Conservation (phyloP, 1,140 invertebrate genomes). For the Meloidogyne chitwoodi region DNA sequence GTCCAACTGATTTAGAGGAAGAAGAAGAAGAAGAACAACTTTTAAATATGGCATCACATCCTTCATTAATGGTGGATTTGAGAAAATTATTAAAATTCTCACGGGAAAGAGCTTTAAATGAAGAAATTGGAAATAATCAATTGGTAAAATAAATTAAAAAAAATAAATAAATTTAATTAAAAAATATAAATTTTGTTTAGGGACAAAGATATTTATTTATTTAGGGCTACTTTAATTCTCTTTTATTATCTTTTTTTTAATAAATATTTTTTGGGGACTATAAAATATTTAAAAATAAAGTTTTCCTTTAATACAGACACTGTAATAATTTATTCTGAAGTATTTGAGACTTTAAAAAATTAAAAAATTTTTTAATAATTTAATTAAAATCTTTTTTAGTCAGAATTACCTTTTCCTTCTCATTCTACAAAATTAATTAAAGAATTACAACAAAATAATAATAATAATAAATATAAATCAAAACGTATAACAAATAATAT, state of each 20-base stretch:
- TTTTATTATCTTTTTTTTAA: too few species aligned
- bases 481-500: background rate
- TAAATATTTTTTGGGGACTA: too few species aligned
- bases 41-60: conserved; percentile 7
- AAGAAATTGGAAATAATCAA: background rate
- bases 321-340: too few species aligned
- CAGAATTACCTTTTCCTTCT: background rate
- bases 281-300: too few species aligned
- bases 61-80: conserved; percentile 7
- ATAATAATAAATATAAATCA: background rate
- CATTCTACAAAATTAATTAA: background rate
- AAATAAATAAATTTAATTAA: background rate
- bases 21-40: background rate
- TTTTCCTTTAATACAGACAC: too few species aligned
- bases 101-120: background rate
- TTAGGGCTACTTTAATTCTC: too few species aligned
- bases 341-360: too few species aligned
- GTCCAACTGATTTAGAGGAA: background rate
- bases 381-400: background rate
- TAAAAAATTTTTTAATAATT: too few species aligned
- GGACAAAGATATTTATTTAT: too few species aligned
- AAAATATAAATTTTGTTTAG: background rate
- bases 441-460: background rate
- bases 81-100: background rate
- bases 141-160: background rate